These are phyloP conservation scores for Eulemur mongoz DNA, from an alignment of 2,797 vertebrate species.

Conservation along the genomic window DNA sequence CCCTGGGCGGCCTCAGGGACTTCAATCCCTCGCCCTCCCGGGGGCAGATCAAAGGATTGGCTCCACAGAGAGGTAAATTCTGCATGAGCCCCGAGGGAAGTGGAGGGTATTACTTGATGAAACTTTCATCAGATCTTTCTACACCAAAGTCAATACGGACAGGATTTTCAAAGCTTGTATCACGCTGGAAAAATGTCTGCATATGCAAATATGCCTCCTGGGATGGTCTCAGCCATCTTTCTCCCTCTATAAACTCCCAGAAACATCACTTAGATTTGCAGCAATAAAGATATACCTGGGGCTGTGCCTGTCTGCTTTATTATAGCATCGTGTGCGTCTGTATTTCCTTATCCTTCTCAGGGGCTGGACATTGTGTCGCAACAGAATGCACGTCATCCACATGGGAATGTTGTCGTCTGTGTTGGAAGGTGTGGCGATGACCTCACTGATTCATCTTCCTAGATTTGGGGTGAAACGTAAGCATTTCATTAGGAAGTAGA, in stretches of 20 bases:
- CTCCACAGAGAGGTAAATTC: not conserved
- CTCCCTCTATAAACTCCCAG: not conserved
- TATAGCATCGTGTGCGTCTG: rapidly evolving
- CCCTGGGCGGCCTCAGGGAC: rapidly evolving
- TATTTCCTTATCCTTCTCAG: not conserved
- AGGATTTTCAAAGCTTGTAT: not conserved
- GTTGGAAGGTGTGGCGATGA: rapidly evolving
- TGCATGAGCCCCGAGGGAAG: rapidly evolving
- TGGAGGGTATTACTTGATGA: not conserved
- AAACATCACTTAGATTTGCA: not conserved
- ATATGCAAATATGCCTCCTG: not conserved
- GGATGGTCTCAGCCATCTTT: not conserved
- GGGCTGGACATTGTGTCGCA: rapidly evolving
- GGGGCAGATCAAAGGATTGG: not conserved
- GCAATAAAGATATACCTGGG: no score
- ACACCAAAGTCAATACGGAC: not conserved
- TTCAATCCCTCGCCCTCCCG: rapidly evolving
- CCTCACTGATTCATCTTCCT: rapidly evolving
- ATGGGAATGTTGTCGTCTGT: not conserved
- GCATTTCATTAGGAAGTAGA: not conserved
- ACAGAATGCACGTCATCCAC: rapidly evolving
- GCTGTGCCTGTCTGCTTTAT: not conserved
- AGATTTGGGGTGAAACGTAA: not conserved
- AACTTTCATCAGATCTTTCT: not conserved
- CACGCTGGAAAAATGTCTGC: not conserved